A percentile compares a stretch with the other conserved stretches of the same genome.
These are phyloP conservation scores for Heliconius ethilla DNA, from an alignment of 2,888 invertebrate genomes.

Conservation along the genomic window DNA sequence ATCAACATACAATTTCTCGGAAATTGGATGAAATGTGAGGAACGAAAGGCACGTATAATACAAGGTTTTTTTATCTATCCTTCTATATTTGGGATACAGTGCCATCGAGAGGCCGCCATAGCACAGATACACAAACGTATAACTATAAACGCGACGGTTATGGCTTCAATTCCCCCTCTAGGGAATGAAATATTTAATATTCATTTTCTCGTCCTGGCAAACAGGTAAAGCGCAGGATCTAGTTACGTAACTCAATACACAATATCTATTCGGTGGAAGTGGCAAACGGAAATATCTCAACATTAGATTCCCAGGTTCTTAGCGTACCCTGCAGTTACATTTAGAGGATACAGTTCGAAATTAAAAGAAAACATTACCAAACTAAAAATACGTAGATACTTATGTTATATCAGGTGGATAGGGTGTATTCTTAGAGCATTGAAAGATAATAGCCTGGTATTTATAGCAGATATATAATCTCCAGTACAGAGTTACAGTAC, in stretches of 20 bases:
- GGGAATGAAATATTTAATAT: too few species aligned
- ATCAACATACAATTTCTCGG: too few species aligned
- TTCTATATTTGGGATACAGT: too few species aligned
- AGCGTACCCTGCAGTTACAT: background rate
- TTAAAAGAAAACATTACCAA: background rate
- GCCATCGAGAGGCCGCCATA: too few species aligned
- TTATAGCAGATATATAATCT: background rate
- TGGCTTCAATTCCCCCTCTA: too few species aligned
- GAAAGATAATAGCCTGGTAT: background rate
- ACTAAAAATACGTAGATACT: background rate
- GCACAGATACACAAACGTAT: too few species aligned
- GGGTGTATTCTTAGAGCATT: background rate
- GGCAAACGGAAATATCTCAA: background rate
- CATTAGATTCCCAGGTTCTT: background rate
- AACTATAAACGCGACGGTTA: too few species aligned
- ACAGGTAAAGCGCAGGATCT: background rate
- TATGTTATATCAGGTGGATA: too few species aligned
- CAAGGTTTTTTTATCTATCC: too few species aligned
- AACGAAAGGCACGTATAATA: too few species aligned
- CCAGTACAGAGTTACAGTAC: background rate
- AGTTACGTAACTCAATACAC: background rate
- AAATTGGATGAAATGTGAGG: too few species aligned
- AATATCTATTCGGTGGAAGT: background rate
- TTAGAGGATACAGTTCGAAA: background rate
- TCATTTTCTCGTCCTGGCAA: too few species aligned